Evolutionary conservation across 2,797 vertebrate species (phyloP), one percentile per base, ranked within the genome.

Genomic region (Macropus fuliginosus): DNA sequence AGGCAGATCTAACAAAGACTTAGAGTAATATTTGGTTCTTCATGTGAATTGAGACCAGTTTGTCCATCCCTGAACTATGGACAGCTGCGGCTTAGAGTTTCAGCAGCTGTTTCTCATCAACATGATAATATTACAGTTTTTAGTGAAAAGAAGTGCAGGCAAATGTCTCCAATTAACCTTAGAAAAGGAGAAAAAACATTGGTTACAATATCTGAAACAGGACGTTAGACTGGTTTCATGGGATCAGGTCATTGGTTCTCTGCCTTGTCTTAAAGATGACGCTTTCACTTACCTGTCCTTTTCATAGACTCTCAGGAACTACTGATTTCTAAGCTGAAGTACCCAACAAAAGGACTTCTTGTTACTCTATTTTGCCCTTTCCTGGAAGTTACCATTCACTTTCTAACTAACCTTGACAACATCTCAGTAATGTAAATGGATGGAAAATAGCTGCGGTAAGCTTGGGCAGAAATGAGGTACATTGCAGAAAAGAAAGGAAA

Each of bases 31-130:
- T 89, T 92, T 5, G 66, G 50, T 95, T 93, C 66, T 94, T 95
- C 91, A 54, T 95, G 56, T 56, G 6, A 12, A 90, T 54, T 96
- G 74, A 93, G 92, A 92, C 56, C 46, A 94, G 93, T 91, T 55
- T 96, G 46, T 90, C 56, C 3, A 87, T 91, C 28, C 91, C 90
- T 54, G 52, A 11, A 54, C 28, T 34, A n/a, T 55, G 90, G 90
- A 54, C 90, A 91, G 90, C 90, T 91, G 90, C 55, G 90, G 29
- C 34, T 54, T 91, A 34, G 52, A 91, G 6, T 18, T 91, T 54
- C 13, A 91, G 13, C 90, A 91, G 52, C 52, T 91, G 90, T 55
- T 54, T 34, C 29, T 91, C 24, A 91, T 91, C 52, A 54, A 55
- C 90, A 91, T 0, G 4, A 54, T 54, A 8, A 28, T 14, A 54